These are phyloP conservation scores for Agonopterix heracliana DNA, from an alignment of 2,888 invertebrate species.

Conservation along the genomic window DNA sequence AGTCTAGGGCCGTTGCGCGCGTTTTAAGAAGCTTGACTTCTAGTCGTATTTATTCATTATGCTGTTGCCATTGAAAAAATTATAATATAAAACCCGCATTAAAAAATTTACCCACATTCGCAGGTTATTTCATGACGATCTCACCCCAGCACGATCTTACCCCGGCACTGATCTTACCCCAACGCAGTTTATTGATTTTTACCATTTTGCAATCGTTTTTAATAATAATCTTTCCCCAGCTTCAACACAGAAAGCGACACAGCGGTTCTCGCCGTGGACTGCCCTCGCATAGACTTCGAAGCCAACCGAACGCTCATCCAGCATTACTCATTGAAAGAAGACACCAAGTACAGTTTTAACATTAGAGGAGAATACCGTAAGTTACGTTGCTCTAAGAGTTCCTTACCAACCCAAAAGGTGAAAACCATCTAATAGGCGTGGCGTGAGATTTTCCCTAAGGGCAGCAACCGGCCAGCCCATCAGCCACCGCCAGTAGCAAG, in stretches of 20 bases:
- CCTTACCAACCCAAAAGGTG: too few relatives aligned
- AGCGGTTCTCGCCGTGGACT: conserved; percentile 39
- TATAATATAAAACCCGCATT: too few relatives aligned
- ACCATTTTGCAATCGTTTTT: neutral
- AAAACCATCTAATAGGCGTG: too few relatives aligned
- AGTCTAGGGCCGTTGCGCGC: too few relatives aligned
- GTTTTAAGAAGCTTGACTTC: too few relatives aligned
- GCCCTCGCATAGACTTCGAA: conserved; percentile 35
- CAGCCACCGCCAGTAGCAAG: neutral
- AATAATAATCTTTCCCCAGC: conserved; percentile 22
- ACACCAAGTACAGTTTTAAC: conserved; percentile 30
- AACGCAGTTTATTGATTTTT: too few relatives aligned
- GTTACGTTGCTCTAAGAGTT: conserved; percentile 21
- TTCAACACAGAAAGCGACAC: conserved; percentile 27
- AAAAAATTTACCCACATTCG: too few relatives aligned
- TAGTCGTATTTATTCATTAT: too few relatives aligned
- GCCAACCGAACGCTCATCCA: conserved; percentile 44
- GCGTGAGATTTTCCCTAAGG: neutral
- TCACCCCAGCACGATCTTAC: too few relatives aligned
- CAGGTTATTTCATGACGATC: too few relatives aligned
- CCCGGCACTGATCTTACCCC: too few relatives aligned
- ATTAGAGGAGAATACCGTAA: conserved; percentile 46
- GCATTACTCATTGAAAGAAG: conserved; percentile 38
- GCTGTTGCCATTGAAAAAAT: too few relatives aligned
- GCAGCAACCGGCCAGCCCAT: neutral